A percentile compares a stretch with the other conserved stretches of the same genome.
Evolutionary conservation across 2,113 vertebrate genomes (phyloP).

Genomic region (Muntiacus reevesi): DNA sequence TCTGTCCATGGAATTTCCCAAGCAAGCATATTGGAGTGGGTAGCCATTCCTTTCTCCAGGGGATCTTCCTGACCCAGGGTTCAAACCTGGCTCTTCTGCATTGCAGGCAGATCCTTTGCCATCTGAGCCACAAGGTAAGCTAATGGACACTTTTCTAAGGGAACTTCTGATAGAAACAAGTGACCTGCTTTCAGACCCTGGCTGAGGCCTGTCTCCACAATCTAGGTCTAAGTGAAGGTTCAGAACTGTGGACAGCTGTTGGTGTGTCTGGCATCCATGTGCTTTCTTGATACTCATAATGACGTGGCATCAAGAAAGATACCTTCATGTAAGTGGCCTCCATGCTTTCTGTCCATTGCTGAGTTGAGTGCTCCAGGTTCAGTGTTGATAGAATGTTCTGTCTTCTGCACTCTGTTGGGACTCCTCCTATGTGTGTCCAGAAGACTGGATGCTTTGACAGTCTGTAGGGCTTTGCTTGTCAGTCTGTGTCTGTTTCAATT

Average conservation of each 20-base stretch:
- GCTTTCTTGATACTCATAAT: too few relatives aligned
- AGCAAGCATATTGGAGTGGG: too few relatives aligned
- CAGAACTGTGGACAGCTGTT: not conserved
- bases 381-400: not conserved
- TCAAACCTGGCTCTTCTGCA: too few relatives aligned
- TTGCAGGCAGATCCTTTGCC: too few relatives aligned
- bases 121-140: too few relatives aligned
- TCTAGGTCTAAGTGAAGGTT: not conserved
- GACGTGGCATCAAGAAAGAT: too few relatives aligned
- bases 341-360: not conserved
- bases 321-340: not conserved
- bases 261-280: too few relatives aligned
- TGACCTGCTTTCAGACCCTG: not conserved
- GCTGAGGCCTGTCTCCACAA: not conserved
- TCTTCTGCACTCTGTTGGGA: not conserved
- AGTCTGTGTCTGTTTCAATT: not conserved
- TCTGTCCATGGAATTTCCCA: too few relatives aligned
- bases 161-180: not conserved
- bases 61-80: too few relatives aligned
- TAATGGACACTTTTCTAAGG: too few relatives aligned
- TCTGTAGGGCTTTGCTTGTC: not conserved
- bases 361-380: too few relatives aligned
- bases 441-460: not conserved
- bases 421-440: not conserved
- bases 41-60: too few relatives aligned